Evolutionary conservation across 1,140 invertebrate species (phyloP).

Genomic region (Palaemon carinicauda): DNA sequence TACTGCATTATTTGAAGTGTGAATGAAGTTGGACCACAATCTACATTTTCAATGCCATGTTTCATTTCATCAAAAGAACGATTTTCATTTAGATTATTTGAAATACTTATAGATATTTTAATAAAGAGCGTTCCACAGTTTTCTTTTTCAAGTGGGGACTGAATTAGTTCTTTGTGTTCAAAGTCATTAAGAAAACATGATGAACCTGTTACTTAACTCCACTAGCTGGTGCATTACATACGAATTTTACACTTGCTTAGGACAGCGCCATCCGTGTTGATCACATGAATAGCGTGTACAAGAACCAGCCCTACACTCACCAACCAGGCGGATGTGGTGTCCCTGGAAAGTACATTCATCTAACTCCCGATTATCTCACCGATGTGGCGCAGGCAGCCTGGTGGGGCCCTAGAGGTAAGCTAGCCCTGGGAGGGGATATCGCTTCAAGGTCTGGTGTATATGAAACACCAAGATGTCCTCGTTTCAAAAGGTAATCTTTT

Average conservation of each 20-base stretch:
- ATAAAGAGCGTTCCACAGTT: no score
- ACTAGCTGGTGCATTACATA: not conserved
- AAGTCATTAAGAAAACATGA: no score
- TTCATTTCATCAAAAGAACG: no score
- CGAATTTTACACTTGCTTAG: not conserved
- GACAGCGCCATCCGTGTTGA: slow-evolving; percentile 56
- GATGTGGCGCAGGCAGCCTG: slow-evolving; percentile 44
- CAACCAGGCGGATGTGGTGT: slow-evolving; percentile 63
- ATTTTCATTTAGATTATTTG: no score
- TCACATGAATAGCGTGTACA: slow-evolving; percentile 46
- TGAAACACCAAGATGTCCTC: not conserved
- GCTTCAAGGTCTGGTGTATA: not conserved
- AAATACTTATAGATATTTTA: no score
- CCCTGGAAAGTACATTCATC: slow-evolving; percentile 62
- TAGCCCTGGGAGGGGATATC: not conserved
- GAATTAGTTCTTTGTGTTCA: no score
- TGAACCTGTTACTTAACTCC: no score
- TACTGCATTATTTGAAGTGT: no score
- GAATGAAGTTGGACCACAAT: no score
- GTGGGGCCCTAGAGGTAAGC: slow-evolving; percentile 55
- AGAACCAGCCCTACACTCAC: slow-evolving; percentile 60
- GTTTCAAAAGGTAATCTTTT: slow-evolving; percentile 8
- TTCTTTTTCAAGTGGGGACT: no score
- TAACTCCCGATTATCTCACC: slow-evolving; percentile 61
- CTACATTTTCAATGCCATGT: no score